These are phyloP conservation scores for Diarsia dahlii DNA, from an alignment of 2,888 invertebrate species.

Conservation along the genomic window DNA sequence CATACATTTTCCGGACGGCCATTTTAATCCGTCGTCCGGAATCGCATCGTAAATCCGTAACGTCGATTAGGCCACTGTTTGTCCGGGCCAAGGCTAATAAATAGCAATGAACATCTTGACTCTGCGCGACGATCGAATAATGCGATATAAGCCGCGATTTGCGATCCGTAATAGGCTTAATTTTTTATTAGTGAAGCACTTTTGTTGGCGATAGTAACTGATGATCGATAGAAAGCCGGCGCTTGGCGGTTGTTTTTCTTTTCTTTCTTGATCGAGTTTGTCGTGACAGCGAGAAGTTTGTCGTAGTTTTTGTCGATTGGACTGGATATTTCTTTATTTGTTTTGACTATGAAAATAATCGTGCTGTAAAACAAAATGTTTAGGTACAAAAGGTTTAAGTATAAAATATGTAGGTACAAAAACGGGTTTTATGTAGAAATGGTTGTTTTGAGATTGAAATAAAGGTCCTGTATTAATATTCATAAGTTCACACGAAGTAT, in stretches of 20 bases:
- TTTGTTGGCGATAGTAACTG: slow-evolving; percentile 64
- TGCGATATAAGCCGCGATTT: slow-evolving; percentile 63
- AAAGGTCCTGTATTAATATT: slow-evolving; percentile 35
- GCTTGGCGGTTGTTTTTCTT: slow-evolving; percentile 28
- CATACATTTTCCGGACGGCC: slow-evolving; percentile 73
- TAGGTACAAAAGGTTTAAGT: neutral
- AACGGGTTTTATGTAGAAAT: neutral
- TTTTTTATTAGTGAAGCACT: slow-evolving; percentile 58
- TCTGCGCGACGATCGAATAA: slow-evolving; percentile 55
- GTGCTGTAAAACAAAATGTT: slow-evolving; percentile 3
- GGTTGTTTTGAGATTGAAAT: slow-evolving; percentile 7
- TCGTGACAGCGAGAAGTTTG: slow-evolving; percentile 23
- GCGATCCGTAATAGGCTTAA: slow-evolving; percentile 60
- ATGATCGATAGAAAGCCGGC: slow-evolving; percentile 45
- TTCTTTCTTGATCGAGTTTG: slow-evolving; percentile 19
- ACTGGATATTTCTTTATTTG: slow-evolving; percentile 4
- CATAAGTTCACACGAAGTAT: neutral
- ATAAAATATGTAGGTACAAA: neutral
- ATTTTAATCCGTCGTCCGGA: slow-evolving; percentile 75
- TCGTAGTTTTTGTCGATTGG: slow-evolving; percentile 1
- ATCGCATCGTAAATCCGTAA: slow-evolving; percentile 78
- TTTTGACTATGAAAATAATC: slow-evolving; percentile 1
- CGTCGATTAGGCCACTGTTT: slow-evolving; percentile 79
- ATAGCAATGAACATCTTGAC: slow-evolving; percentile 77
- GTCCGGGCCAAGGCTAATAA: slow-evolving; percentile 75